Base-by-base conservation (phyloP, 1,140 invertebrate genomes). In the Andricus grossulariae region DNA sequence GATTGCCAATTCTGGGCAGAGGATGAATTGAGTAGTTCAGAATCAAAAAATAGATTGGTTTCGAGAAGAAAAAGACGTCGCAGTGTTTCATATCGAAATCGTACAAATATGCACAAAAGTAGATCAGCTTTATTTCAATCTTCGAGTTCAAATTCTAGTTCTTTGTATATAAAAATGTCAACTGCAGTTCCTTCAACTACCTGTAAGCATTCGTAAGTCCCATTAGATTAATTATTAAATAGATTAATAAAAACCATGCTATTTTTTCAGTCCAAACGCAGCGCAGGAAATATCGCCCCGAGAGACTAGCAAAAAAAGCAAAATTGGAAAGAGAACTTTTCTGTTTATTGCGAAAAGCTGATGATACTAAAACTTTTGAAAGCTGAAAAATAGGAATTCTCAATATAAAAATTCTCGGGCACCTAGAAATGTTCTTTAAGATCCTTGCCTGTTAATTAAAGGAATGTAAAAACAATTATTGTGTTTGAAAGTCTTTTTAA, bases 1-100 rank as follows among this genome's bases (percentile, higher is more conserved):
- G 87, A 88, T 73, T 79, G 80, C 10, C 83, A 84, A 70, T 88
- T 87, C 75, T 88, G 87, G 87, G 87, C 85, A 0, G 87, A 88
- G 66, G 86, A 88, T 72, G 87, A 88, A 79, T 75, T 84, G 51
- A 88, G 86, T 51, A 80, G 75, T 70, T 80, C 82, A 10, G 87
- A 88, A 57, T 87, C 85, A 32, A 83, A 71, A 45, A 71, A 77
- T 3, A 73, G 54, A 52, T 76, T 83, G 55, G 71, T 78, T 7
- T 12, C 51, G 10, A 85, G 70, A 76, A 77, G 81, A 13, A 88
- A 85, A 51, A 83, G 84, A 71, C 79, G 83, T n/a, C 83, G 32
- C 16, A 88, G 83, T 76, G 52, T 85, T 4, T 80, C 86, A 45
- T 87, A 87, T 49, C 81, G 87, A 50, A 87, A 88, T 81, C 82